These are phyloP conservation scores for Gasteruption jaculator DNA, from an alignment of 2,888 invertebrate species.

Conservation along the genomic window DNA sequence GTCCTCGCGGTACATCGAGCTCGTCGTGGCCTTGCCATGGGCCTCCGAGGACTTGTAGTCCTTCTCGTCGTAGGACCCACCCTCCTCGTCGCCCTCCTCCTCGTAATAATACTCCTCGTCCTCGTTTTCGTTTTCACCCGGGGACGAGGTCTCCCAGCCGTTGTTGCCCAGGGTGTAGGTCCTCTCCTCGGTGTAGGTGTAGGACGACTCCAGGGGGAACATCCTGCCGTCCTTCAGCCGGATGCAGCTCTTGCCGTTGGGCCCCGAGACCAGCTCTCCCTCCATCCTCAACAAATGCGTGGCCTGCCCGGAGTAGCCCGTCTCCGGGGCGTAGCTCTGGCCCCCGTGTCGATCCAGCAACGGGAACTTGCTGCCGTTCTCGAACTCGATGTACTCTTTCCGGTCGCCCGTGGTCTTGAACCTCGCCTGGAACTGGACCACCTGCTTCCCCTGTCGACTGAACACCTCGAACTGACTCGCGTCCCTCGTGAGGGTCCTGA, in stretches of 20 bases:
- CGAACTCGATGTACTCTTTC: constrained; percentile 37
- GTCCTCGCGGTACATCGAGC: no score
- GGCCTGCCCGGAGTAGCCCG: constrained; percentile 17
- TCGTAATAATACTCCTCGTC: constrained; percentile 29
- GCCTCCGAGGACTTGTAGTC: constrained; percentile 24
- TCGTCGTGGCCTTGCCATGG: no score
- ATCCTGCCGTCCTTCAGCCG: constrained; percentile 35
- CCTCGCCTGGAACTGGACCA: constrained; percentile 36
- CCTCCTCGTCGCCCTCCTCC: constrained; percentile 33
- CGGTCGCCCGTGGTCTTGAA: constrained; percentile 30
- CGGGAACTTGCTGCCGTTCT: constrained; percentile 36
- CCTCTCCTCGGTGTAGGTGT: constrained; percentile 31
- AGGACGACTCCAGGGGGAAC: constrained; percentile 37
- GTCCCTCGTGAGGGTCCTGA: constrained; percentile 31
- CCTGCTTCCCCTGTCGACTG: constrained; percentile 30
- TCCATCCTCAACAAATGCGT: constrained; percentile 28
- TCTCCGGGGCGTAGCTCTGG: constrained; percentile 24
- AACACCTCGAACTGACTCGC: constrained; percentile 29
- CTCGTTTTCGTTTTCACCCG: constrained; percentile 16
- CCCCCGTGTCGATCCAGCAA: constrained; percentile 34
- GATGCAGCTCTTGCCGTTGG: constrained; percentile 33
- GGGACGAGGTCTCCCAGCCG: constrained; percentile 22
- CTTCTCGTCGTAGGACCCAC: constrained; percentile 28
- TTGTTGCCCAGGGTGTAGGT: constrained; percentile 28
- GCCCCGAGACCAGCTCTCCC: constrained; percentile 35